Evolutionary conservation across 1,140 invertebrate genomes (phyloP).

Genomic region (Globodera ellingtonae): DNA sequence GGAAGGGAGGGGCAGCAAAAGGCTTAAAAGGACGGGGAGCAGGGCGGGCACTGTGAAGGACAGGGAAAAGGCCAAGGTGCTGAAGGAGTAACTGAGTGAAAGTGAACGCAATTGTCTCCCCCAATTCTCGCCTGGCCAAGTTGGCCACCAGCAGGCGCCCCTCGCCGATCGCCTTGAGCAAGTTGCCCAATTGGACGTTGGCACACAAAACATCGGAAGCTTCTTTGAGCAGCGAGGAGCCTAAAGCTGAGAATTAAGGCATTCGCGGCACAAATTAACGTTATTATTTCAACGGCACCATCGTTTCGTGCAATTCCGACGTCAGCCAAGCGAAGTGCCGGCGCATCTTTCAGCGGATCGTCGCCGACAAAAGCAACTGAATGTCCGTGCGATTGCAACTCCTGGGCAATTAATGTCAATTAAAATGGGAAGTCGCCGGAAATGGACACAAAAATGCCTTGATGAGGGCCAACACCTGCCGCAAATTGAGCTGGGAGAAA

Average conservation of each 20-base stretch:
- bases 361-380: constrained; percentile 81
- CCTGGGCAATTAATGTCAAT: constrained; percentile 12
- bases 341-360: constrained; percentile 78
- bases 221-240: constrained; percentile 66
- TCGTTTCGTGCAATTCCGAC: constrained; percentile 69
- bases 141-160: constrained; percentile 66
- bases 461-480: not conserved
- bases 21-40: constrained; percentile 61
- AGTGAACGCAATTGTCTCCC: too few relatives aligned
- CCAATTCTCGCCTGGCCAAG: constrained; percentile 56
- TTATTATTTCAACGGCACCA: not conserved
- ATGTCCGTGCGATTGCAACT: constrained; percentile 39
- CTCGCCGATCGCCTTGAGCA: constrained; percentile 50
- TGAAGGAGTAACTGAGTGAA: not conserved
- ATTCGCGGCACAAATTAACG: not conserved
- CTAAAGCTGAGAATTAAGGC: constrained; percentile 70
- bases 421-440: not conserved
- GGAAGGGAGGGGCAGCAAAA: constrained; percentile 61
- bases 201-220: constrained; percentile 65
- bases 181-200: constrained; percentile 38
- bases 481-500: not conserved
- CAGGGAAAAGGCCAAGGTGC: constrained; percentile 40
- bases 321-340: constrained; percentile 78
- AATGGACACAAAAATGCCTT: not conserved
- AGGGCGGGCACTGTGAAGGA: constrained; percentile 64